Conservation (phyloP, 2,113 vertebrate species). For the Fulmarus glacialis region DNA sequence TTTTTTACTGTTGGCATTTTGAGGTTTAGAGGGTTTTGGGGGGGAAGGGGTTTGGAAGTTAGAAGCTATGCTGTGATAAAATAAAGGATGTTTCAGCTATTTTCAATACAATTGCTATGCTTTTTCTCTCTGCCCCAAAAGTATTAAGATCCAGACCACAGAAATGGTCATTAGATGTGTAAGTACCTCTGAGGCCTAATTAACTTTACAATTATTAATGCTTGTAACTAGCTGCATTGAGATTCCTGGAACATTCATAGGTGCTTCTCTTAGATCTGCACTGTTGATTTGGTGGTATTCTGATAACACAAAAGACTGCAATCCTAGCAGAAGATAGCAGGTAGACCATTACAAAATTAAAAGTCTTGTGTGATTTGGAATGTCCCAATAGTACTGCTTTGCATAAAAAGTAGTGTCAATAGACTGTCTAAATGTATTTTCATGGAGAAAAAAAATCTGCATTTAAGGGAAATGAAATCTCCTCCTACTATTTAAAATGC, state of each 20-base stretch:
- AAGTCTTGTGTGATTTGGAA: neutral
- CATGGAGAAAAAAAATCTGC: neutral
- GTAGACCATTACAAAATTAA: neutral
- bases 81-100: neutral
- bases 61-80: neutral
- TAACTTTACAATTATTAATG: neutral
- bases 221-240: neutral
- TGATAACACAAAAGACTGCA: neutral
- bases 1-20: neutral
- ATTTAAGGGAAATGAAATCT: neutral
- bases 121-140: neutral
- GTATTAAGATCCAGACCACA: neutral
- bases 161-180: neutral
- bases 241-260: neutral
- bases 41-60: neutral
- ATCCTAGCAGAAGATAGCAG: neutral
- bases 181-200: neutral
- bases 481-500: neutral
- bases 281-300: neutral
- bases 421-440: neutral
- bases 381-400: neutral
- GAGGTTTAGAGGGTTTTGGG: rapidly evolving
- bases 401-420: neutral
- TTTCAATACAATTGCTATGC: neutral
- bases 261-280: neutral